Conservation (phyloP, 2,797 vertebrate genomes). For the Hydrophis major region DNA sequence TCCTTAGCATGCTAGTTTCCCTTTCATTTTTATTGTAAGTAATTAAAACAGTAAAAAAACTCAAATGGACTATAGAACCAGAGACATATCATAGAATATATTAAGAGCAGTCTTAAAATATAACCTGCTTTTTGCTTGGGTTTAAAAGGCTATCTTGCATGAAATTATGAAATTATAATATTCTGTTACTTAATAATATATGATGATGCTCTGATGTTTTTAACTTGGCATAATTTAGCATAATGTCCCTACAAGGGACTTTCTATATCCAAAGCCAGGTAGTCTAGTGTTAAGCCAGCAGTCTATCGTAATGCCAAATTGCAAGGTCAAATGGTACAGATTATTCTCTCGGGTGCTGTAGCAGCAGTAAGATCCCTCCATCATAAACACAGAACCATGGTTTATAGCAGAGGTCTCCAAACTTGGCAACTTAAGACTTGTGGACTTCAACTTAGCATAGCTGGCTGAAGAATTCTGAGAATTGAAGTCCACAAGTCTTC, state of each 20-base stretch:
- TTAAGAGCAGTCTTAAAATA: not conserved
- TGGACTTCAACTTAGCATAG: too few species aligned
- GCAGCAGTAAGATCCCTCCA: not conserved
- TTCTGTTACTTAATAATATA: too few species aligned
- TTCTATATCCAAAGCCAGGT: not conserved
- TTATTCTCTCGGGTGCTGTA: not conserved
- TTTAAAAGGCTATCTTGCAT: not conserved
- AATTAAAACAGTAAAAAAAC: not conserved
- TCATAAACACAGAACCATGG: not conserved
- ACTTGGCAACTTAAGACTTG: not conserved
- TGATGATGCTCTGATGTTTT: not conserved
- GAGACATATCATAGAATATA: not conserved
- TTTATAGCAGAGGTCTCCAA: not conserved
- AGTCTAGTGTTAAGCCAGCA: not conserved
- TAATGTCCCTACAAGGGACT: not conserved
- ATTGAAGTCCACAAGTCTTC: not conserved
- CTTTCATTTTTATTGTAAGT: not conserved
- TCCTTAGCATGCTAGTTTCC: not conserved
- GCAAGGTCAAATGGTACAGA: not conserved
- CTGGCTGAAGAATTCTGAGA: not conserved
- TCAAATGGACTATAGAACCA: not conserved
- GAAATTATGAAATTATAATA: not conserved
- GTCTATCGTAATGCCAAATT: not conserved
- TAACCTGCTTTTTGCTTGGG: not conserved
- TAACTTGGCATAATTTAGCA: not conserved